Base-by-base conservation (phyloP, 1,140 invertebrate species). In the Acromyrmex heyeri region DNA sequence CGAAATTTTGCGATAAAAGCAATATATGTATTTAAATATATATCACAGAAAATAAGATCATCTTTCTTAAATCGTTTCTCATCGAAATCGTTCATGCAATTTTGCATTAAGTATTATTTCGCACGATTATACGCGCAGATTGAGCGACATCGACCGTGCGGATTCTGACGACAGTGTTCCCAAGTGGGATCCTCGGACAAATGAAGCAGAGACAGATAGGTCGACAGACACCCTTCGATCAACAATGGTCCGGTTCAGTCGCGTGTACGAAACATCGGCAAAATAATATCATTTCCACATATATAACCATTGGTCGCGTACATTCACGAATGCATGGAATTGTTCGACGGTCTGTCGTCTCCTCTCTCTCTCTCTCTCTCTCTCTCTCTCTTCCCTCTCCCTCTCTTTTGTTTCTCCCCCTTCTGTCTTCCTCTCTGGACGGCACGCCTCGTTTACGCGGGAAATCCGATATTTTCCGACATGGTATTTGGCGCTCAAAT, bases 401-500 rank as follows among this genome's bases (percentile, higher is more conserved):
- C 12, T 57, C 27, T 27, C 27, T 30, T 30, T 38, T 38, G 7
- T 14, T 64, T 1, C 3, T 18, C n/a, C n/a, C 4, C 27, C 10
- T 21, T 12, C 21, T 18, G 8, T 64, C 24, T 27, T 30, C 48
- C 44, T 21, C 18, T 21, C 34, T 76, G 50, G 44, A 61, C 44
- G n/a, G 38, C 85, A 86, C 61, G 86, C 81, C 61, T 67, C 86
- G 69, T 75, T 85, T 87, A 72, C 86, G 62, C 82, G 83, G 69
- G 69, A 85, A 87, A 77, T 87, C 62, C 81, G 82, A 86, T 87
- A 86, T 86, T 86, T 81, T 67, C 53, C 85, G 61, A 81, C 75
- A 82, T 67, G 69, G 79, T 86, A 86, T 86, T 86, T 86, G 76
- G 75, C 85, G 77, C 85, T 86, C 75, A 86, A 86, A 83, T 83